A percentile compares a stretch with the other conserved stretches of the same genome.
phyloP scores from a whole-genome alignment of 2,113 vertebrate genomes.

The Nannospalax galili region DNA sequence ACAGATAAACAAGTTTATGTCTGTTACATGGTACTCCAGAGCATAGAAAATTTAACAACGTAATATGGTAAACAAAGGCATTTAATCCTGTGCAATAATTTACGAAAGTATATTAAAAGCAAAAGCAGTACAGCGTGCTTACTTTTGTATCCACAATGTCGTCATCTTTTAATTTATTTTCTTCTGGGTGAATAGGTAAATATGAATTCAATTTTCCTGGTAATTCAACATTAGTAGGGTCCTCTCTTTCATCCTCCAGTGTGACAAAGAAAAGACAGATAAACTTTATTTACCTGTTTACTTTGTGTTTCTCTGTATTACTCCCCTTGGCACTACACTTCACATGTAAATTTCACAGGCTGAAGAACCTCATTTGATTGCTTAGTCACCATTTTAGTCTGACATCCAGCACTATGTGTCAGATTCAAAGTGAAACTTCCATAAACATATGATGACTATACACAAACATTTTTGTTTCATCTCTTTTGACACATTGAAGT shows the following conservation, averaged over 20 bases:
- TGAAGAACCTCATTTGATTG: background rate
- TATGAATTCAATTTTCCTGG: constrained; percentile 84
- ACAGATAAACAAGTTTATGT: background rate
- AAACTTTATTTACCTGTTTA: background rate
- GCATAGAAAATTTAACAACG: background rate
- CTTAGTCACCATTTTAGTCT: background rate
- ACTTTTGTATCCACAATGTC: constrained; percentile 83
- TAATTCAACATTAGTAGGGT: constrained; percentile 76
- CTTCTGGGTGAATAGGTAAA: constrained; percentile 76
- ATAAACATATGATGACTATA: background rate
- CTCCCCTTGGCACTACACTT: background rate
- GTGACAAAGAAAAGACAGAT: constrained; percentile 28
- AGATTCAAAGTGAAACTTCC: background rate
- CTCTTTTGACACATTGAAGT: constrained; percentile 35
- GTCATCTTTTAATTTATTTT: constrained; percentile 83
- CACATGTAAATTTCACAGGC: background rate
- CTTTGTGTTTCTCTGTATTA: background rate
- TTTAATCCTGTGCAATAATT: constrained; percentile 40
- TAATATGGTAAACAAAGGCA: constrained; percentile 45
- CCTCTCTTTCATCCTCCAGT: constrained; percentile 87
- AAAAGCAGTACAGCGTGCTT: constrained; percentile 73
- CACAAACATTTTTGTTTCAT: background rate
- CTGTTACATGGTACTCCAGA: background rate
- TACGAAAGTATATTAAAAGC: constrained; percentile 52
- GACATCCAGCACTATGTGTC: background rate